These are phyloP conservation scores for Scolanthus callimorphus DNA, from an alignment of 92 coral and sea anemone genomes.

Conservation along the genomic window DNA sequence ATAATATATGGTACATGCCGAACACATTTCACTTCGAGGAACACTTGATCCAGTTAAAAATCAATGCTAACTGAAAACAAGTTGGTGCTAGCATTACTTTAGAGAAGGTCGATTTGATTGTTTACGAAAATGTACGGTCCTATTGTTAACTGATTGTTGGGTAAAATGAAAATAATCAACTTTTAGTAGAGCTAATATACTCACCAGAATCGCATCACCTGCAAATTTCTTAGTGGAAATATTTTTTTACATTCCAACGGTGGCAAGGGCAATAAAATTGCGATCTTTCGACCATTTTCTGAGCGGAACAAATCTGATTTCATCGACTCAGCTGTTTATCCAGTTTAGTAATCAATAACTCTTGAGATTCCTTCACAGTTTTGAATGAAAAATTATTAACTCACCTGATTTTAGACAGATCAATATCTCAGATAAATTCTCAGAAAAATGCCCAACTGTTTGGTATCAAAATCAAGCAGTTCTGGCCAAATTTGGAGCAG, in stretches of 20 bases:
- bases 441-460: neutral
- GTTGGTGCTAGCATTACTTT: neutral
- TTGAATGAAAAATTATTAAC: constrained; percentile 27
- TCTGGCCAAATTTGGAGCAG: neutral
- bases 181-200: neutral
- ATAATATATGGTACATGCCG: no score
- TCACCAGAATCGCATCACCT: neutral
- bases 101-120: constrained; percentile 7
- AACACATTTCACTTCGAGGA: neutral
- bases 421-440: constrained; percentile 5
- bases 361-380: constrained; percentile 26
- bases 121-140: constrained; percentile 22
- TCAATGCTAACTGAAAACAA: neutral
- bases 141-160: constrained; percentile 32
- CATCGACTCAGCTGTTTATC: constrained; percentile 29
- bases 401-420: constrained; percentile 24
- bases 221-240: neutral
- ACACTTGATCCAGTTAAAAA: no score
- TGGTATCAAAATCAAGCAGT: neutral
- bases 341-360: constrained; percentile 15
- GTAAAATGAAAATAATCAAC: constrained; percentile 25
- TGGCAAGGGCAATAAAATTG: neutral
- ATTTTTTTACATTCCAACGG: neutral
- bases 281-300: neutral
- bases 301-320: neutral